Evolutionary conservation across 2,113 vertebrate genomes (phyloP).

Genomic region (Platycercus adscitus): DNA sequence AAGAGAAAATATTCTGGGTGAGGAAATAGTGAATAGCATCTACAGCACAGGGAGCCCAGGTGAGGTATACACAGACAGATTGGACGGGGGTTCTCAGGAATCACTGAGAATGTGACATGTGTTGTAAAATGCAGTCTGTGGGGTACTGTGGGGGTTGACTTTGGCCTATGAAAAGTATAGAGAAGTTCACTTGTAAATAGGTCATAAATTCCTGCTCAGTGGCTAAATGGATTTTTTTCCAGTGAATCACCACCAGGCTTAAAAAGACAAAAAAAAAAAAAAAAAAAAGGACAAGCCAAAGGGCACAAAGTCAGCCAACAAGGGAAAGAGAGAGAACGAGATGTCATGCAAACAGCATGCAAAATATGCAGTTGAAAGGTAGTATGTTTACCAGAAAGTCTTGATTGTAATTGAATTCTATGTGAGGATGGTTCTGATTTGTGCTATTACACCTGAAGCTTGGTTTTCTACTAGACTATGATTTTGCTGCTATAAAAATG

Average conservation of each 20-base stretch:
- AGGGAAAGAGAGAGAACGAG: not conserved
- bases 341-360: not conserved
- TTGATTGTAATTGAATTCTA: not conserved
- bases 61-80: not conserved
- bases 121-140: not conserved
- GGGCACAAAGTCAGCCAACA: slow-evolving; percentile 33
- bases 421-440: not conserved
- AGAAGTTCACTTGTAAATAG: slow-evolving; percentile 11
- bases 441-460: not conserved
- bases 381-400: slow-evolving; percentile 7
- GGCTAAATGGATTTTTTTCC: slow-evolving; percentile 15
- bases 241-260: not conserved
- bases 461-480: not conserved
- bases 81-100: not conserved
- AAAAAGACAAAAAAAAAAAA: not conserved
- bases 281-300: not conserved
- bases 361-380: slow-evolving; percentile 3
- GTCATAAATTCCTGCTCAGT: slow-evolving; percentile 13
- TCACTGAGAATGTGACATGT: not conserved
- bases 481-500: not conserved
- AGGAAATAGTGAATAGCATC: not conserved
- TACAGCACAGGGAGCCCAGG: not conserved
- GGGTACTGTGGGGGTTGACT: not conserved
- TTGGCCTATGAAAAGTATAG: not conserved
- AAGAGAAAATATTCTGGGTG: not conserved